A percentile compares a stretch with the other conserved stretches of the same genome.
Evolutionary conservation across 2,113 vertebrate genomes (phyloP).

Genomic region (Herpetotheres cachinnans): DNA sequence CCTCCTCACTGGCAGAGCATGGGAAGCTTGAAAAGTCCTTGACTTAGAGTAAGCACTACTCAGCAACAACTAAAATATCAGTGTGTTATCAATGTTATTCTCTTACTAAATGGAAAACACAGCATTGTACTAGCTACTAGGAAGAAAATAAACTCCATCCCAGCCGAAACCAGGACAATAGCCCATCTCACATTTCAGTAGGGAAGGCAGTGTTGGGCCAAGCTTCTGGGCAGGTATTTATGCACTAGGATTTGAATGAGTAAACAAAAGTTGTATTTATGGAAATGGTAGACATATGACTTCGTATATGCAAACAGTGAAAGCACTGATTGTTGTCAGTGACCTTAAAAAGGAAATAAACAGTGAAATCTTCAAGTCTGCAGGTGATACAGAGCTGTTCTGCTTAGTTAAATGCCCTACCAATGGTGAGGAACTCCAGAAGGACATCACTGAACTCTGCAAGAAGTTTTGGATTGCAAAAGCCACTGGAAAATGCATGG

Average conservation of each 20-base stretch:
- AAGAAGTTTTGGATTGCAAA: neutral
- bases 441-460: neutral
- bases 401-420: neutral
- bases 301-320: neutral
- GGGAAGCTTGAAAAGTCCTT: too few species aligned
- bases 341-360: neutral
- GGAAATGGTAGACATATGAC: neutral
- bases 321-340: neutral
- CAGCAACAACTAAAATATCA: too few species aligned
- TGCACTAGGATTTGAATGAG: neutral
- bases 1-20: too few species aligned
- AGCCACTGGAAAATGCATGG: neutral
- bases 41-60: too few species aligned
- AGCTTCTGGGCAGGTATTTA: neutral
- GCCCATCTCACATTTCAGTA: neutral
- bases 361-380: neutral
- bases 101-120: too few species aligned
- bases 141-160: too few species aligned
- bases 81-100: too few species aligned
- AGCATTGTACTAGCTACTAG: too few species aligned
- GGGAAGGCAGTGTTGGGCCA: neutral
- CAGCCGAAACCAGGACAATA: too few species aligned
- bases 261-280: neutral
- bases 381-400: neutral
- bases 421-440: neutral